Evolutionary conservation across 2,113 vertebrate species (phyloP).

Genomic region (Sinocyclocheilus anshuiensis): DNA sequence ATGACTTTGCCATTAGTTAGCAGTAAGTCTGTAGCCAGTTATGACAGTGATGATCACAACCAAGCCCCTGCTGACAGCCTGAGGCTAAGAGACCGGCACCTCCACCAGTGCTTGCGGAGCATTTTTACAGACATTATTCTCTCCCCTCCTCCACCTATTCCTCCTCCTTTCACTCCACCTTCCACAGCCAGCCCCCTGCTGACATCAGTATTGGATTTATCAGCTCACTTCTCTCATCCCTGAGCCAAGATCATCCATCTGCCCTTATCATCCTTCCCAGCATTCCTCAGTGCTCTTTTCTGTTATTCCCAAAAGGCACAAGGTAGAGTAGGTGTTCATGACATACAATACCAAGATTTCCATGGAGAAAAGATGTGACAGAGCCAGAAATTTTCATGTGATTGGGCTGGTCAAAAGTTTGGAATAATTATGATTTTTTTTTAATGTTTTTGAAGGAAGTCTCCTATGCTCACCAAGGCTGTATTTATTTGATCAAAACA

Average conservation of each 20-base stretch:
- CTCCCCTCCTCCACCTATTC: conserved; percentile 21
- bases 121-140: conserved; percentile 24
- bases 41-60: background rate
- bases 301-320: conserved; percentile 9
- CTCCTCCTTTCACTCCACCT: background rate
- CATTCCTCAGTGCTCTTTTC: background rate
- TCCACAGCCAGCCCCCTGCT: conserved; percentile 25
- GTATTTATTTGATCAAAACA: background rate
- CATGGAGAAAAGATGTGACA: background rate
- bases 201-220: conserved; percentile 36
- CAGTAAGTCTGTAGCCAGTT: background rate
- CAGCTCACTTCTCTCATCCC: conserved; percentile 25
- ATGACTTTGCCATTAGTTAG: background rate
- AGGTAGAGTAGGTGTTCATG: conserved; percentile 7
- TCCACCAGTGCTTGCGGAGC: background rate
- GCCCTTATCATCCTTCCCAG: conserved; percentile 26
- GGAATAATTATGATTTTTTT: background rate
- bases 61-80: background rate
- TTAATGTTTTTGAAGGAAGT: too few species aligned
- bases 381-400: background rate
- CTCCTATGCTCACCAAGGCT: too few species aligned
- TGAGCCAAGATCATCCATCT: conserved; percentile 39
- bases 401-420: background rate
- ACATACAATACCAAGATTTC: background rate
- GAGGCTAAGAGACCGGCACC: background rate